A percentile compares a stretch with the other conserved stretches of the same genome.
These are phyloP conservation scores for Centroberyx gerrardi DNA, from an alignment of 2,797 vertebrate genomes.

Conservation along the genomic window DNA sequence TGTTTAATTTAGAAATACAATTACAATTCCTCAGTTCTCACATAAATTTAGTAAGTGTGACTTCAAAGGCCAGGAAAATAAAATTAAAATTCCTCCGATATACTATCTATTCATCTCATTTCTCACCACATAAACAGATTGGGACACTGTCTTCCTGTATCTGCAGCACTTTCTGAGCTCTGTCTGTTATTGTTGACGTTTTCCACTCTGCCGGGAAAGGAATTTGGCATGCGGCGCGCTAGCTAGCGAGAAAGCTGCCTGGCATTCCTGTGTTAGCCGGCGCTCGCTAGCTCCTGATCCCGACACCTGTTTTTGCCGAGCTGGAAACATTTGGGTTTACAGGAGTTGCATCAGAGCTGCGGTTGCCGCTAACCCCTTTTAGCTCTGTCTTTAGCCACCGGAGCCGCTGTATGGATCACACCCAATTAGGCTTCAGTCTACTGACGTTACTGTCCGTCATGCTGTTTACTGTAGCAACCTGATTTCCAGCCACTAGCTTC, in stretches of 20 bases:
- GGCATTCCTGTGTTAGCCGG: slow-evolving; percentile 24
- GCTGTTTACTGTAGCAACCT: slow-evolving; percentile 19
- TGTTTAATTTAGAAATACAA: too few species aligned
- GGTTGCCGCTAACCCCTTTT: slow-evolving; percentile 30
- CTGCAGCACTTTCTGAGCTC: slow-evolving; percentile 23
- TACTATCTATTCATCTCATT: too few species aligned
- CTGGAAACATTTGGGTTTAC: slow-evolving; percentile 35
- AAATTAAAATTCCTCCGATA: too few species aligned
- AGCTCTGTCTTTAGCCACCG: slow-evolving; percentile 21
- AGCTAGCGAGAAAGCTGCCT: slow-evolving; percentile 29
- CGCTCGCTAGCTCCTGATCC: slow-evolving; percentile 30
- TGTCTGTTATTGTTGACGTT: slow-evolving; percentile 28
- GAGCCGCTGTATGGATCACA: slow-evolving; percentile 34
- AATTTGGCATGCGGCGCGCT: slow-evolving; percentile 14
- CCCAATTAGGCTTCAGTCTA: slow-evolving; percentile 39
- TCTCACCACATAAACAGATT: neutral
- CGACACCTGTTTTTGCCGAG: slow-evolving; percentile 52
- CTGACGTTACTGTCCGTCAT: slow-evolving; percentile 8
- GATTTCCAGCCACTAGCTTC: slow-evolving; percentile 20
- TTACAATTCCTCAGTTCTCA: too few species aligned
- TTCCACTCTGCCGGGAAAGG: slow-evolving; percentile 43
- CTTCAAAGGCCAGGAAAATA: too few species aligned
- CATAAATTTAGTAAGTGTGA: too few species aligned
- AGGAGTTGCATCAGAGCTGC: slow-evolving; percentile 17
- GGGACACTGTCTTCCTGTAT: slow-evolving; percentile 16